Evolutionary conservation across 1,140 invertebrate genomes (phyloP).

Genomic region (Thaumetopoea pityocampa): DNA sequence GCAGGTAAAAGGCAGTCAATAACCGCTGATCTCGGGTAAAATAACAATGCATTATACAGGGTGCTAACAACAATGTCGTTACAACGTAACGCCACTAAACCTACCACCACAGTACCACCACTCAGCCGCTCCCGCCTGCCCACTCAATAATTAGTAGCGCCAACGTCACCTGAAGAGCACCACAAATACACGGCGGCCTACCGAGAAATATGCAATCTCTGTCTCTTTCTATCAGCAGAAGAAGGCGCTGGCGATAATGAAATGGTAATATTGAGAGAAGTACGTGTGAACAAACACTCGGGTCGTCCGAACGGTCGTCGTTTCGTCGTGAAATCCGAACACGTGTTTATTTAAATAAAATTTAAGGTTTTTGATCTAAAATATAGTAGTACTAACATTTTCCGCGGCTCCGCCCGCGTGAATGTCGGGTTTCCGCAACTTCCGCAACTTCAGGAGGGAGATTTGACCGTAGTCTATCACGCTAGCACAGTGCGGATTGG

Average conservation of each 20-base stretch:
- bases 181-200: conserved; percentile 35
- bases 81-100: too few relatives aligned
- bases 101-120: not conserved
- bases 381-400: not conserved
- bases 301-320: conserved; percentile 1
- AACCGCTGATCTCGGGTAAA: too few relatives aligned
- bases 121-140: conserved; percentile 8
- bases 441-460: too few relatives aligned
- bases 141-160: conserved; percentile 21
- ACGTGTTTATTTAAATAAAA: not conserved
- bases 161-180: conserved; percentile 21
- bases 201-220: conserved; percentile 48
- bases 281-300: conserved; percentile 39
- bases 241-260: conserved; percentile 5
- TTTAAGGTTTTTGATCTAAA: not conserved
- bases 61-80: too few relatives aligned
- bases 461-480: too few relatives aligned
- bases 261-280: conserved; percentile 13
- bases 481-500: too few relatives aligned
- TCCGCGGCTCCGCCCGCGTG: too few relatives aligned
- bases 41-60: too few relatives aligned
- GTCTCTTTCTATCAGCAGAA: conserved; percentile 23
- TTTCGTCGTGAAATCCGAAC: conserved; percentile 3
- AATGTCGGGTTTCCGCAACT: too few relatives aligned
- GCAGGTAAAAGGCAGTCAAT: too few relatives aligned